These are phyloP conservation scores for Myrmecobius fasciatus DNA, from an alignment of 2,113 vertebrate genomes.

Conservation along the genomic window DNA sequence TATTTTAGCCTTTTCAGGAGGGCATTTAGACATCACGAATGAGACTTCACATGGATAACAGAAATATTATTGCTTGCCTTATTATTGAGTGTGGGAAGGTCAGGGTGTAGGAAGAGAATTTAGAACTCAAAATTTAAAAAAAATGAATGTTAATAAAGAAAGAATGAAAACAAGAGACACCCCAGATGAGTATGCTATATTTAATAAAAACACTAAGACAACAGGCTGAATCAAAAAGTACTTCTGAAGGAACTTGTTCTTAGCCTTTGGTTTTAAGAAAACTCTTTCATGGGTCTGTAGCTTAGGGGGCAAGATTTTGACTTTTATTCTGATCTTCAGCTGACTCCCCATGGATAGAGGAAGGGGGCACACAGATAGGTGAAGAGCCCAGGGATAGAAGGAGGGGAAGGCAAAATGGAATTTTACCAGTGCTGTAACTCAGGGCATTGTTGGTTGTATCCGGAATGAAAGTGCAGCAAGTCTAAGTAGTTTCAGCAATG, in stretches of 20 bases:
- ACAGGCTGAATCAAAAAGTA: neutral
- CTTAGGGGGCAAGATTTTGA: rapidly evolving
- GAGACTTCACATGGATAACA: neutral
- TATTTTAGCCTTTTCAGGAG: neutral
- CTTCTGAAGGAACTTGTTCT: neutral
- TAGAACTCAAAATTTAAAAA: neutral
- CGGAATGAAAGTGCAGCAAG: slow-evolving; percentile 72
- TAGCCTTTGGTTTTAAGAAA: neutral
- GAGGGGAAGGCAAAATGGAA: neutral
- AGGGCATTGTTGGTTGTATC: slow-evolving; percentile 74
- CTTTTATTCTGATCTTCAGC: neutral
- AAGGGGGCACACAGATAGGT: neutral
- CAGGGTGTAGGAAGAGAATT: neutral
- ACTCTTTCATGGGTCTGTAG: neutral
- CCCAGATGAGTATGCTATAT: neutral
- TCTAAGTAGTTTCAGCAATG: slow-evolving; percentile 79
- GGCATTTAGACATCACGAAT: neutral
- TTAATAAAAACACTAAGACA: neutral
- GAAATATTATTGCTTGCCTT: neutral
- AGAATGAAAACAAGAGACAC: neutral
- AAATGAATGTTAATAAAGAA: neutral
- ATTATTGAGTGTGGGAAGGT: neutral
- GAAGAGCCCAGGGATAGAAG: neutral
- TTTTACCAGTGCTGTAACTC: neutral
- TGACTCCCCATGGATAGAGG: neutral